These are phyloP conservation scores for Perognathus longimembris DNA, from an alignment of 2,113 vertebrate genomes.

Conservation along the genomic window DNA sequence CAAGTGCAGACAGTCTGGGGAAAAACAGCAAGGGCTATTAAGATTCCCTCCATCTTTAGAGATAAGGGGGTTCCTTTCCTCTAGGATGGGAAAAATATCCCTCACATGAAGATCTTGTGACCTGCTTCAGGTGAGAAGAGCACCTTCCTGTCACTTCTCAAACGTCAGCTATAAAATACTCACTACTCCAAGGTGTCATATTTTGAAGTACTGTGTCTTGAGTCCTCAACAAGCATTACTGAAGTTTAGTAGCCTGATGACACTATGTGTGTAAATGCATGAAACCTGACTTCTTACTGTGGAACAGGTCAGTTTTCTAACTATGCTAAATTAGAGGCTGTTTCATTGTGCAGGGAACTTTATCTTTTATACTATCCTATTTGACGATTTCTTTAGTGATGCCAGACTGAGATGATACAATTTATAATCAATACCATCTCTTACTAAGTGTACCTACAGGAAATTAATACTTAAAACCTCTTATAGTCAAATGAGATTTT, in stretches of 20 bases:
- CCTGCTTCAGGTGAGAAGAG: neutral
- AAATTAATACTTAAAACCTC: neutral
- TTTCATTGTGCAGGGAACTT: neutral
- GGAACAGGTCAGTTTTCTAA: neutral
- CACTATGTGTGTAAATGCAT: neutral
- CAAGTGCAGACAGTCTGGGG: neutral
- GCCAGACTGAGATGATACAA: neutral
- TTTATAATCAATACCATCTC: conserved; percentile 2
- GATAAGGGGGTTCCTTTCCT: neutral
- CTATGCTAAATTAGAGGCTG: neutral
- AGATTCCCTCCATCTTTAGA: neutral
- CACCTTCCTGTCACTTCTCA: neutral
- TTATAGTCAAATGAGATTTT: neutral
- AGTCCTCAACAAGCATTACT: neutral
- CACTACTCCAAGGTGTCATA: neutral
- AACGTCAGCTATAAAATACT: neutral
- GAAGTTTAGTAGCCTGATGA: neutral
- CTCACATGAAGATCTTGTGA: neutral
- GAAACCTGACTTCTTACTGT: neutral
- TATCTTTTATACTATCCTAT: neutral
- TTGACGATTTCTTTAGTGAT: neutral
- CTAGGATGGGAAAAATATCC: neutral
- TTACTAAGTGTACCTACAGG: neutral
- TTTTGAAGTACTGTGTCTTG: neutral
- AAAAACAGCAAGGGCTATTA: neutral